Evolutionary conservation across 2,888 invertebrate species (phyloP).

Genomic region (Choreutis nemorana): DNA sequence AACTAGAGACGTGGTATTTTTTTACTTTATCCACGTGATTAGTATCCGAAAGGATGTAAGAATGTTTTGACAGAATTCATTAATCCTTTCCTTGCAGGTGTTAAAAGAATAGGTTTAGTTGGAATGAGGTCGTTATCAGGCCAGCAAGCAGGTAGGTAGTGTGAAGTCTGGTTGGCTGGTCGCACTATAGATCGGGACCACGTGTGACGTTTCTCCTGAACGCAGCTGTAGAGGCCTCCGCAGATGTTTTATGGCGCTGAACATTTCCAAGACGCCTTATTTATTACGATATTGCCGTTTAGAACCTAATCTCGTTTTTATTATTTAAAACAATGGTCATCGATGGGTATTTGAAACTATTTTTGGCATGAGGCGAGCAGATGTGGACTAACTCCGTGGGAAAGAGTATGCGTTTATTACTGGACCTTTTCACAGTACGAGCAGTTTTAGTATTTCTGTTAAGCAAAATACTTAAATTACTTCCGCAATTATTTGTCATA

Average conservation of each 20-base stretch:
- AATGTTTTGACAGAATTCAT: no score
- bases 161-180: constrained; percentile 12
- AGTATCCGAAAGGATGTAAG: no score
- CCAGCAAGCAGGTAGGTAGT: constrained; percentile 40
- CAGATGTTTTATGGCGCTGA: constrained; percentile 64
- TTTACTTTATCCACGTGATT: no score
- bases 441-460: no score
- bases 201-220: constrained; percentile 59
- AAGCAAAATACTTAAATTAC: no score
- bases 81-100: no score
- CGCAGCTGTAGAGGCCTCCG: constrained; percentile 56
- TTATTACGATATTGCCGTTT: constrained; percentile 63
- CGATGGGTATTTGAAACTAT: constrained; percentile 39
- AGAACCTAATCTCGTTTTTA: constrained; percentile 61
- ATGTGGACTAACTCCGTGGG: constrained; percentile 45
- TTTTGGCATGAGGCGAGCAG: constrained; percentile 56
- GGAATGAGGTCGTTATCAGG: constrained; percentile 27
- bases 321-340: constrained; percentile 60
- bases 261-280: constrained; percentile 61
- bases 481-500: no score
- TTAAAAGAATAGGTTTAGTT: no score
- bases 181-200: constrained; percentile 41
- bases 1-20: no score
- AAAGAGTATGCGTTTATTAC: constrained; percentile 26
- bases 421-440: no score